These are phyloP conservation scores for Sarcophaga subvicina DNA, from an alignment of 2,888 invertebrate species.

Conservation along the genomic window DNA sequence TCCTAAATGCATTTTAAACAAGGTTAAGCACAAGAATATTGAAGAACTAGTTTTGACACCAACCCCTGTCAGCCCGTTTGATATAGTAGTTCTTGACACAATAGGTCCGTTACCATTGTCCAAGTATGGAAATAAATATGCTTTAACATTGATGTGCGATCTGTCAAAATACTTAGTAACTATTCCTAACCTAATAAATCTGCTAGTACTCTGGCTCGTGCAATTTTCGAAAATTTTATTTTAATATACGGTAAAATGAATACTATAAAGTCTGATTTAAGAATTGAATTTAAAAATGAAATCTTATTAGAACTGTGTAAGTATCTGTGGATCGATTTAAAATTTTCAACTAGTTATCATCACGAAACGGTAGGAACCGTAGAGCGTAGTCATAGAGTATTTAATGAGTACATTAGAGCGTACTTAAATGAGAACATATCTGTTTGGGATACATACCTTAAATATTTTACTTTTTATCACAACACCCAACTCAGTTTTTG, in stretches of 20 bases:
- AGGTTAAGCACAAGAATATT: conserved; percentile 41
- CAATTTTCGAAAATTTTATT: conserved; percentile 33
- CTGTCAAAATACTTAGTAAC: conserved; percentile 12
- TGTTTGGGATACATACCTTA: conserved; percentile 31
- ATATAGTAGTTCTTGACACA: conserved; percentile 36
- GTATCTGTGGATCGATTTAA: conserved; percentile 11
- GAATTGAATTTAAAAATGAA: conserved; percentile 45
- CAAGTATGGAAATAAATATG: conserved; percentile 7
- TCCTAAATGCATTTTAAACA: conserved; percentile 30
- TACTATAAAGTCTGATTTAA: conserved; percentile 27
- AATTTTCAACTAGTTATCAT: conserved; percentile 37
- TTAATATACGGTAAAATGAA: conserved; percentile 26
- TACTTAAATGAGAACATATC: conserved; percentile 7
- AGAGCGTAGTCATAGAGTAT: conserved; percentile 19
- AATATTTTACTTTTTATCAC: conserved; percentile 39
- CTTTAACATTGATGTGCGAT: conserved; percentile 24
- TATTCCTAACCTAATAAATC: conserved; percentile 1
- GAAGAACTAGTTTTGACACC: conserved; percentile 54
- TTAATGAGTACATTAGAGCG: conserved; percentile 33
- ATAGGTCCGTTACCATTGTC: conserved; percentile 26
- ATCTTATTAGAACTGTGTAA: conserved; percentile 28
- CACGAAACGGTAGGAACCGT: conserved; percentile 34
- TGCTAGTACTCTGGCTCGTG: conserved; percentile 1
- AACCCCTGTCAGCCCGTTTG: conserved; percentile 56
- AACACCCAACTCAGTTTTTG: conserved; percentile 30